Evolutionary conservation across 1,140 invertebrate genomes (phyloP).

Genomic region (Camponotus floridanus): DNA sequence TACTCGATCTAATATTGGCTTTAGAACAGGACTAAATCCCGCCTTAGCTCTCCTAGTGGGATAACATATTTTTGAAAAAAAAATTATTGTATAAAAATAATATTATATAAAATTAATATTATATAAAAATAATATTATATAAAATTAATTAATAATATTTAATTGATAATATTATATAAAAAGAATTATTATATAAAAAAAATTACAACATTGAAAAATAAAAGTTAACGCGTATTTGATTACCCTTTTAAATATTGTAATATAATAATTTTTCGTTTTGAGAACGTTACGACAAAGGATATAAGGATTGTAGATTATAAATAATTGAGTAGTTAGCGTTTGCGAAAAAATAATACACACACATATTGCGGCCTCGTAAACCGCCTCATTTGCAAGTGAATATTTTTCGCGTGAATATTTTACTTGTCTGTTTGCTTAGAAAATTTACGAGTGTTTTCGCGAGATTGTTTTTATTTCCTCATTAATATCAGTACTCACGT

Average conservation of each 20-base stretch:
- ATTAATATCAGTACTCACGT: background rate
- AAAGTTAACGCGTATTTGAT: background rate
- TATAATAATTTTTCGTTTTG: background rate
- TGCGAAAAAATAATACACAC: background rate
- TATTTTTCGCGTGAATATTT: background rate
- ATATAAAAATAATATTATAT: too few relatives aligned
- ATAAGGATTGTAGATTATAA: background rate
- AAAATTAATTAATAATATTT: too few relatives aligned
- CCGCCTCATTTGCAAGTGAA: background rate
- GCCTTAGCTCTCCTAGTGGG: background rate
- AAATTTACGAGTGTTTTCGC: background rate
- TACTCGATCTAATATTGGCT: conserved; percentile 16
- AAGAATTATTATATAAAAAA: too few relatives aligned
- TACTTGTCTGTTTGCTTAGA: conserved; percentile 11
- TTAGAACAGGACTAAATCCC: conserved; percentile 14
- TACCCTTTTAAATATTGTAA: background rate
- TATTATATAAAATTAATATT: too few relatives aligned
- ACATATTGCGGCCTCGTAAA: conserved; percentile 1
- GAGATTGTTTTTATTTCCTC: background rate
- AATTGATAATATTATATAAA: too few relatives aligned
- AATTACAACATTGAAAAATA: background rate
- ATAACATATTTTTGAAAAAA: background rate
- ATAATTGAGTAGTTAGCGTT: background rate
- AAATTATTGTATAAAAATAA: too few relatives aligned
- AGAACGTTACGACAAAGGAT: background rate